Base-by-base conservation (phyloP, 2,888 invertebrate genomes). In the Harpagoxenus sublaevis region DNA sequence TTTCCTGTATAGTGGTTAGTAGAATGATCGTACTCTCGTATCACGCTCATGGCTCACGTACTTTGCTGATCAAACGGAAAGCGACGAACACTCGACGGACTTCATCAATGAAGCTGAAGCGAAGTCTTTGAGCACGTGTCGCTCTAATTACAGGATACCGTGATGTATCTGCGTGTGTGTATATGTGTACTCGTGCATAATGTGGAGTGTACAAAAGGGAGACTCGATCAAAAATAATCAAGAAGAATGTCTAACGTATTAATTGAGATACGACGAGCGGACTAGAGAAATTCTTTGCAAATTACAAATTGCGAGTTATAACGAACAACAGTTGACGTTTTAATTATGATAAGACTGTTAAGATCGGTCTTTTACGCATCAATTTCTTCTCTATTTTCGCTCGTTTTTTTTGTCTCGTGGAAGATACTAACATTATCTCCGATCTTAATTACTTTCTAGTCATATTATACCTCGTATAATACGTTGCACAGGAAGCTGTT, bases 131-230 rank as follows among this genome's bases (percentile, higher is more conserved):
- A 92, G 87, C 90, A 92, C 90, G 92, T 90, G 87, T 88, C 87
- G 92, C 91, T 92, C 92, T 93, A 93, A 93, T 93, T 93, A 91
- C 90, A 86, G 85, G 89, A 88, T 83, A 84, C 85, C 79, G 71
- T 23, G 42, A 75, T 75, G 39, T 42, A 82, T 63, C 31, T n/a
- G 51, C 15, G 45, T 51, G 42, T 57, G 18, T 77, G 73, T 57
- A 62, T 65, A 73, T 9, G 82, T 86, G 79, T 75, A 77, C 39
- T 57, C 63, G 53, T 65, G 63, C 65, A 81, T 77, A 81, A 66
- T 70, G 87, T 77, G 45, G 55, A 66, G 35, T 31, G 74, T 60
- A 68, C 51, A 89, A 57, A 74, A 73, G 83, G 48, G 84, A 84
- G 84, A 82, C 65, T 74, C n/a, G 35, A 35, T 28, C 62, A 31